phyloP scores from a whole-genome alignment of 2,797 vertebrate species.

The Onychomys leucogaster region DNA sequence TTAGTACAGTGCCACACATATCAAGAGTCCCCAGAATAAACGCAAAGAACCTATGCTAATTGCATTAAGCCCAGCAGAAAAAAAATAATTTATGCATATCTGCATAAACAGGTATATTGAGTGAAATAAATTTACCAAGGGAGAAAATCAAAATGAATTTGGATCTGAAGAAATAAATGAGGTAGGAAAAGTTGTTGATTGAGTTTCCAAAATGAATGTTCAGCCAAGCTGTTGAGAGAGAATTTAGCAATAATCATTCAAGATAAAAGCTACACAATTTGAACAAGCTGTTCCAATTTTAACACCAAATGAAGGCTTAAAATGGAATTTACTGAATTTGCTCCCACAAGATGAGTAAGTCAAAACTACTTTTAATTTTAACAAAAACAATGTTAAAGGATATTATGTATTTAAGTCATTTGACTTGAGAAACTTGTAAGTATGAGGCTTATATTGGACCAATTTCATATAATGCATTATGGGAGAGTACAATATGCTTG shows the following conservation, averaged over 20 bases:
- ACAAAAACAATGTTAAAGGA: constrained; percentile 33
- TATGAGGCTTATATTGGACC: not conserved
- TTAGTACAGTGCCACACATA: not conserved
- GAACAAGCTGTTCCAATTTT: constrained; percentile 78
- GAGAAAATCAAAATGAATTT: constrained; percentile 60
- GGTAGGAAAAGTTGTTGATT: constrained; percentile 58
- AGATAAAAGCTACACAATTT: constrained; percentile 69
- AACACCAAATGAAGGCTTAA: constrained; percentile 68
- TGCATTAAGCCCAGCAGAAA: not conserved
- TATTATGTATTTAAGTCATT: constrained; percentile 54
- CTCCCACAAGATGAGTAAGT: constrained; percentile 58
- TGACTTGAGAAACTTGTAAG: constrained; percentile 34
- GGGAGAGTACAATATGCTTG: not conserved
- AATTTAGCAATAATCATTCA: constrained; percentile 71
- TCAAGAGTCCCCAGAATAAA: not conserved
- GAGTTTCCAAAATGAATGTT: constrained; percentile 58
- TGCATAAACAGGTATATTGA: not conserved
- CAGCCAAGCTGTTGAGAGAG: constrained; percentile 65
- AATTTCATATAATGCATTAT: constrained; percentile 45
- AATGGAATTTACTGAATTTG: constrained; percentile 61
- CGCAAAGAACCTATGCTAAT: not conserved
- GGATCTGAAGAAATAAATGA: constrained; percentile 48
- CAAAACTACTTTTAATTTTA: constrained; percentile 33
- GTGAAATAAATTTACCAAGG: constrained; percentile 39
- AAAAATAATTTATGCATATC: constrained; percentile 21